Percentiles rank a stretch among this genome's conserved stretches.
phyloP scores from a whole-genome alignment of 2,888 invertebrate species.

The Tetropium fuscum region DNA sequence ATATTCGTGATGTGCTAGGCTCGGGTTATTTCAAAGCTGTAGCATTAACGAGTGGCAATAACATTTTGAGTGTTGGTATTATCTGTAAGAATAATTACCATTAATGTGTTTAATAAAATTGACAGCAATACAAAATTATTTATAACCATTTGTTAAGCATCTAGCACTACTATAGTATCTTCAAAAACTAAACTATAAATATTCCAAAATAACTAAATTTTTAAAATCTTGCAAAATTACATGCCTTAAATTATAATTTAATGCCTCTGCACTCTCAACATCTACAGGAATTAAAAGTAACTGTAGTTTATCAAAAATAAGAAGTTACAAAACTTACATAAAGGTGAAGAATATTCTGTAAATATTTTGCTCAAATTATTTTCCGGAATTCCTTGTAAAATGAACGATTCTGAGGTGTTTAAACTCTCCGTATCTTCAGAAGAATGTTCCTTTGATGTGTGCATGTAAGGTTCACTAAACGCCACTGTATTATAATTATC shows the following conservation, averaged over 20 bases:
- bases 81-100: conserved; percentile 1
- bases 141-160: not conserved
- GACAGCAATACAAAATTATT: not conserved
- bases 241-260: too few relatives aligned
- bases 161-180: not conserved
- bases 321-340: not conserved
- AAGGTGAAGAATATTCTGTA: not conserved
- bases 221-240: not conserved
- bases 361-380: not conserved
- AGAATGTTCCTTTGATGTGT: too few relatives aligned
- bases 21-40: not conserved
- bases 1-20: not conserved
- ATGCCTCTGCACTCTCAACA: not conserved
- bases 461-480: too few relatives aligned
- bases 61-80: not conserved
- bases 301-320: not conserved
- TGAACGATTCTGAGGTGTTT: not conserved
- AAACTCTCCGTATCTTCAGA: not conserved
- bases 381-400: not conserved
- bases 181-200: not conserved
- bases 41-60: not conserved
- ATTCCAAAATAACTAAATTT: not conserved
- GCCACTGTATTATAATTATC: too few relatives aligned
- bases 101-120: not conserved
- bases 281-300: not conserved